Evolutionary conservation across 2,888 invertebrate genomes (phyloP).

Genomic region (Lasius platythorax): DNA sequence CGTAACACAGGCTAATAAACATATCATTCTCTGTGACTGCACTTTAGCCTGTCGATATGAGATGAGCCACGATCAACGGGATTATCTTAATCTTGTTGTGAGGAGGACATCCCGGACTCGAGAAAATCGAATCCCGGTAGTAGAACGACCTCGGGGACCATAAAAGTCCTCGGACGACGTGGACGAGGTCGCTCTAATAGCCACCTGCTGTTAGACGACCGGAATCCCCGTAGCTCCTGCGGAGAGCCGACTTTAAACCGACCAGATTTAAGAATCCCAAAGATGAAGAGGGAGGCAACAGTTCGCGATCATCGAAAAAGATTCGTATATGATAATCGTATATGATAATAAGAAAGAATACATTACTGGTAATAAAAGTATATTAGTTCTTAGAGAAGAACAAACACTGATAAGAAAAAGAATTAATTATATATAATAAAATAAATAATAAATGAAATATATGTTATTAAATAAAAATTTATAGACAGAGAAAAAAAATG

Average conservation of each 20-base stretch:
- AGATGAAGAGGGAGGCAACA: slow-evolving; percentile 37
- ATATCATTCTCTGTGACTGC: slow-evolving; percentile 25
- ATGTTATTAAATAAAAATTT: background rate
- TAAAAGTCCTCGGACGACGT: slow-evolving; percentile 56
- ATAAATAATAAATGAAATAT: background rate
- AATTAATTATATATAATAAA: background rate
- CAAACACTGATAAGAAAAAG: background rate
- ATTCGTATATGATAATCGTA: slow-evolving; percentile 10
- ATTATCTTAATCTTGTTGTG: slow-evolving; percentile 61
- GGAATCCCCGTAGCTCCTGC: slow-evolving; percentile 63
- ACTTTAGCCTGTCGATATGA: slow-evolving; percentile 40
- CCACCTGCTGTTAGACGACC: slow-evolving; percentile 72
- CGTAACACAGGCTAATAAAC: slow-evolving; percentile 13
- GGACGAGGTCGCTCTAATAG: slow-evolving; percentile 66
- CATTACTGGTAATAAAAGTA: background rate
- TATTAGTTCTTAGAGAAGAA: background rate
- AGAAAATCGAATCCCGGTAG: slow-evolving; percentile 67
- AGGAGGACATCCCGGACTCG: slow-evolving; percentile 47
- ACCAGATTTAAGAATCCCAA: slow-evolving; percentile 59
- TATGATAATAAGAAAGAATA: background rate
- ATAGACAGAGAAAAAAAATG: background rate
- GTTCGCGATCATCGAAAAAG: slow-evolving; percentile 56
- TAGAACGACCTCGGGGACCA: slow-evolving; percentile 59
- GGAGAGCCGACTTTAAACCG: slow-evolving; percentile 60
- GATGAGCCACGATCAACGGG: slow-evolving; percentile 55